These are phyloP conservation scores for Picus viridis DNA, from an alignment of 2,797 vertebrate species.

Conservation along the genomic window DNA sequence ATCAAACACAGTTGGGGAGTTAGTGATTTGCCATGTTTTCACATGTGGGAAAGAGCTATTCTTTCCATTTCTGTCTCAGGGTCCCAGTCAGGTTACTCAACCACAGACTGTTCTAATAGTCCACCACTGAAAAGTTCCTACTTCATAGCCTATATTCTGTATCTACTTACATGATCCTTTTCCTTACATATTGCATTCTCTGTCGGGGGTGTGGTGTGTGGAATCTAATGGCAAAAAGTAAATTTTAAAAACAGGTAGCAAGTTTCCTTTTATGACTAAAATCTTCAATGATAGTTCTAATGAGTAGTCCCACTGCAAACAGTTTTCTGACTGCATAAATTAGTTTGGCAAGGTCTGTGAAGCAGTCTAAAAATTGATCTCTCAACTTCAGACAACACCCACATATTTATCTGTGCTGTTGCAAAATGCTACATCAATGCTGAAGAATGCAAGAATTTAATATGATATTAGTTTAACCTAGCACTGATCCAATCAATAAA, in stretches of 20 bases:
- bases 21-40: background rate
- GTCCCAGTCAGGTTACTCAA: background rate
- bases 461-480: slow-evolving; percentile 42
- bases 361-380: background rate
- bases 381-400: background rate
- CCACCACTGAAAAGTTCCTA: background rate
- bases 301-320: background rate
- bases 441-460: slow-evolving; percentile 26
- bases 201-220: no score
- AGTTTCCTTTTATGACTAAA: background rate
- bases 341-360: slow-evolving; percentile 6
- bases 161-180: background rate
- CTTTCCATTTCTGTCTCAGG: background rate
- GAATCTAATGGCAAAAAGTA: background rate
- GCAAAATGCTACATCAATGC: slow-evolving; percentile 11
- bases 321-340: background rate
- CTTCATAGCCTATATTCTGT: background rate
- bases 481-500: slow-evolving; percentile 52
- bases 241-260: background rate
- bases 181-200: background rate
- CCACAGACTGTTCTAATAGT: background rate
- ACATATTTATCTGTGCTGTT: slow-evolving; percentile 6
- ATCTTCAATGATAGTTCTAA: background rate
- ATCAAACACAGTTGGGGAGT: background rate
- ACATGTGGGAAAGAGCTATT: background rate